Percentiles rank a stretch among this genome's conserved stretches.
phyloP scores from a whole-genome alignment of 2,888 invertebrate species.

The Kuschelorhynchus macadamiae region DNA sequence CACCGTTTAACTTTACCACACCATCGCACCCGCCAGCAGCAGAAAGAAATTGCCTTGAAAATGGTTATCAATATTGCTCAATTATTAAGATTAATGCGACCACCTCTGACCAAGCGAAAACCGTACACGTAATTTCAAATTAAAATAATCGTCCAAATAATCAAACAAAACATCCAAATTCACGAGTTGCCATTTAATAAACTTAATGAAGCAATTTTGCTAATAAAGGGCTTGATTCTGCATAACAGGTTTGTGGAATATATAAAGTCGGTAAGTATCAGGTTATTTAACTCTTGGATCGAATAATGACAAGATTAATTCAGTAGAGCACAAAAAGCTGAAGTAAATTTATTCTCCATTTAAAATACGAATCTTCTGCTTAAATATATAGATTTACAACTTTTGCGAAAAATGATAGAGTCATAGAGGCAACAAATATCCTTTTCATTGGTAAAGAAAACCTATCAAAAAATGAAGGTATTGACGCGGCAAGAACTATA shows the following conservation, averaged over 20 bases:
- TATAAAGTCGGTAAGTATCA: background rate
- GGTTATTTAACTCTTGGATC: background rate
- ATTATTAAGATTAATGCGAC: constrained; percentile 19
- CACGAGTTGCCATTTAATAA: constrained; percentile 38
- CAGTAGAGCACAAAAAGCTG: no score
- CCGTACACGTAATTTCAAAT: constrained; percentile 27
- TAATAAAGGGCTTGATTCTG: constrained; percentile 38
- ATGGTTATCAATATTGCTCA: constrained; percentile 14
- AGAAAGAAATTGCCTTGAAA: background rate
- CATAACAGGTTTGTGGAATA: constrained; percentile 31
- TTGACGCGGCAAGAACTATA: no score
- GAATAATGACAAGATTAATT: background rate
- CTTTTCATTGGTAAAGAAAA: no score
- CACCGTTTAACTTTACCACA: no score
- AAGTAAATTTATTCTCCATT: no score
- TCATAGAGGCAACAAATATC: no score
- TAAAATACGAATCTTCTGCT: no score
- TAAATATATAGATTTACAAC: no score
- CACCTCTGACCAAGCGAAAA: constrained; percentile 1
- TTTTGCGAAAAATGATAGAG: no score
- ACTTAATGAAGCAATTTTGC: constrained; percentile 43
- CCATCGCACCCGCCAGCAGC: no score
- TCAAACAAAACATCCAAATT: constrained; percentile 18
- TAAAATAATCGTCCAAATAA: constrained; percentile 41
- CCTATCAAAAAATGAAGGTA: no score